Evolutionary conservation across 2,113 vertebrate genomes (phyloP).

Genomic region (Willisornis vidua): DNA sequence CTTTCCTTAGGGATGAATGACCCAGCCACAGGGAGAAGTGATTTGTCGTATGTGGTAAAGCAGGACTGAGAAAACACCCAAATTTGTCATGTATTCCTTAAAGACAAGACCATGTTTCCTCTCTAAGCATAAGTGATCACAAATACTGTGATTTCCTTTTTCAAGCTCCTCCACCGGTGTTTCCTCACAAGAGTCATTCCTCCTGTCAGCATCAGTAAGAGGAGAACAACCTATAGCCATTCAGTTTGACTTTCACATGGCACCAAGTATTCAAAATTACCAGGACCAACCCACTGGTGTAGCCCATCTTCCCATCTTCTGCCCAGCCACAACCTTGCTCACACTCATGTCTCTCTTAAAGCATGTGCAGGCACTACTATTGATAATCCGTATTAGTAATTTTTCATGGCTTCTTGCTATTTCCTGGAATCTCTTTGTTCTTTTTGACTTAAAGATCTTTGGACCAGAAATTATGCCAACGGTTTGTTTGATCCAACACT

Average conservation of each 20-base stretch:
- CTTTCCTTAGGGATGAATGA: not conserved
- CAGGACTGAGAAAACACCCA: not conserved
- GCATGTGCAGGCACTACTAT: not conserved
- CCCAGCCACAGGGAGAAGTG: not conserved
- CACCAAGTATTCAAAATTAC: not conserved
- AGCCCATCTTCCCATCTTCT: not conserved
- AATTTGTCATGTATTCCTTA: not conserved
- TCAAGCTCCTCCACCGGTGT: not conserved
- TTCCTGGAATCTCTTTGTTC: not conserved
- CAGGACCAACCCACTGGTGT: not conserved
- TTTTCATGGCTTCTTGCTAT: not conserved
- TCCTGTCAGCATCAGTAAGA: not conserved
- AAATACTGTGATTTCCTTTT: not conserved
- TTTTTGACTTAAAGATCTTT: not conserved
- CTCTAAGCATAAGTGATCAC: not conserved
- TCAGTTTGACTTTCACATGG: not conserved
- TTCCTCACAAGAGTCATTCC: not conserved
- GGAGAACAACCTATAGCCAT: not conserved
- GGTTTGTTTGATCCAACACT: not conserved
- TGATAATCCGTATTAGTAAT: not conserved
- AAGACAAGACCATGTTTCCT: not conserved
- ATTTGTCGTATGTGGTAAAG: slow-evolving; percentile 19
- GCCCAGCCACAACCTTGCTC: not conserved
- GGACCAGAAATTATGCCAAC: not conserved
- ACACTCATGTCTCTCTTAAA: not conserved